Evolutionary conservation across 2,888 invertebrate genomes (phyloP).

Genomic region (Monoplex corrugatus): DNA sequence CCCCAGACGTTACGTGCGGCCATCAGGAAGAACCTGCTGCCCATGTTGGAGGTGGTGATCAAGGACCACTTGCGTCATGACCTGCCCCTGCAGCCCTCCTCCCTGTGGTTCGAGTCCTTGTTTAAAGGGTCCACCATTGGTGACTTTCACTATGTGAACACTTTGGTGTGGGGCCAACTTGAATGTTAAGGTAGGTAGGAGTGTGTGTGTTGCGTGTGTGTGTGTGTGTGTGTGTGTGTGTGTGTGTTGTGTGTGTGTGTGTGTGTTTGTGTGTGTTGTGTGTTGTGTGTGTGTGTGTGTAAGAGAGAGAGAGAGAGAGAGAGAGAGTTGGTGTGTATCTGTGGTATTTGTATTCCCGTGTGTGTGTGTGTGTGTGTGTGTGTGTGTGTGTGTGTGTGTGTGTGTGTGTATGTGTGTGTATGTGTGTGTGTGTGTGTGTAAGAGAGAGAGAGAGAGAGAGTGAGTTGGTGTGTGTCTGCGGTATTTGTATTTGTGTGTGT

Average conservation of each 20-base stretch:
- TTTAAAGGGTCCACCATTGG: constrained; percentile 46
- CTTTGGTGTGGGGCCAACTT: constrained; percentile 47
- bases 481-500: not conserved
- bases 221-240: not conserved
- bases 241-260: not conserved
- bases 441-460: no score
- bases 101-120: constrained; percentile 44
- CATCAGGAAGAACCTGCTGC: constrained; percentile 44
- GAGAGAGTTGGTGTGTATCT: not conserved
- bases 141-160: constrained; percentile 46
- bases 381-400: not conserved
- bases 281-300: no score
- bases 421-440: no score
- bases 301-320: not conserved
- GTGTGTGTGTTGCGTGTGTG: not conserved
- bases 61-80: constrained; percentile 42
- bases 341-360: not conserved
- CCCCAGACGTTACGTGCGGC: constrained; percentile 40
- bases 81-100: constrained; percentile 31
- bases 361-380: constrained; percentile 4
- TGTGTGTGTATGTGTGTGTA: no score
- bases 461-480: not conserved
- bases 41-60: constrained; percentile 52
- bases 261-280: not conserved
- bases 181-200: constrained; percentile 43